phyloP scores from a whole-genome alignment of 2,797 vertebrate genomes.

The Kryptopterus vitreolus region DNA sequence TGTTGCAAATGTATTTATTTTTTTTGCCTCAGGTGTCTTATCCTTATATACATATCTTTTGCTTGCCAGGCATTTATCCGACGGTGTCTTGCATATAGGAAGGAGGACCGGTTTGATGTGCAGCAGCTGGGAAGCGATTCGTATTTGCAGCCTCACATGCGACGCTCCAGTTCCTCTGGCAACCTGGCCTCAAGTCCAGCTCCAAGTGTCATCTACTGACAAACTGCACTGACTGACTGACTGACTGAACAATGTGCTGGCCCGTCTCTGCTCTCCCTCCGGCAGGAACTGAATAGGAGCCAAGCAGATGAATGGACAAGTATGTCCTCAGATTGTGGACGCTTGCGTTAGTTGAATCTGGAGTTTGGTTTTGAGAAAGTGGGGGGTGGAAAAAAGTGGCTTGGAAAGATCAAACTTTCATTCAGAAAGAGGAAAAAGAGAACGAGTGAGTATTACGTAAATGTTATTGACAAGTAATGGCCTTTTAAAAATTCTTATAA shows the following conservation, averaged over 20 bases:
- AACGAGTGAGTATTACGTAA: not conserved
- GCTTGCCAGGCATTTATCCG: constrained; percentile 88
- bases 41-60: not conserved
- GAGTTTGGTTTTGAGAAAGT: constrained; percentile 32
- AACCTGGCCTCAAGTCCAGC: constrained; percentile 86
- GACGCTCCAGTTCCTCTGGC: constrained; percentile 98
- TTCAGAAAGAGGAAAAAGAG: constrained; percentile 5
- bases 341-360: constrained; percentile 11
- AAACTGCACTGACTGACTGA: constrained; percentile 60
- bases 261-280: constrained; percentile 66
- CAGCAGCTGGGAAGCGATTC: constrained; percentile 95
- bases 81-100: constrained; percentile 96
- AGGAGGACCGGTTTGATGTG: constrained; percentile 95
- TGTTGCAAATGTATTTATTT: not conserved
- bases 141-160: constrained; percentile 97
- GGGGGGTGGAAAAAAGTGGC: constrained; percentile 19
- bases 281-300: constrained; percentile 61
- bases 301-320: constrained; percentile 35
- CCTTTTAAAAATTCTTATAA: constrained; percentile 63
- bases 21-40: not conserved
- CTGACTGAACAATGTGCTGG: constrained; percentile 58
- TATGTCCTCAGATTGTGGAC: constrained; percentile 30
- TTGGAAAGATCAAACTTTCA: constrained; percentile 32
- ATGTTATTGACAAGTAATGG: constrained; percentile 58
- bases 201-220: constrained; percentile 93